Evolutionary conservation across 2,797 vertebrate species (phyloP).

Genomic region (Rallus crepitans): DNA sequence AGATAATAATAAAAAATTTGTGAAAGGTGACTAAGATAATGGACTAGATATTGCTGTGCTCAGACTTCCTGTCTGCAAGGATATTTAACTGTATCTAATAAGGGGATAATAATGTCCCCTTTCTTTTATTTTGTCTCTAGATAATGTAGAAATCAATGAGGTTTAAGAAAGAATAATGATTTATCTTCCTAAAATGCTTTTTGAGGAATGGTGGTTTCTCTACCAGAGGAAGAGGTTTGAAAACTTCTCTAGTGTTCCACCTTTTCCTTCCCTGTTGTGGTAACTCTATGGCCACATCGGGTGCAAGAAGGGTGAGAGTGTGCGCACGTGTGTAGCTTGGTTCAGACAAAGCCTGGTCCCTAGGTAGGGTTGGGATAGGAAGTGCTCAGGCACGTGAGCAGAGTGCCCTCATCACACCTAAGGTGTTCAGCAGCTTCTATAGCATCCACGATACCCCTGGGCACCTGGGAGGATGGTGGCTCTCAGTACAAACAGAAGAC

Average conservation of each 20-base stretch:
- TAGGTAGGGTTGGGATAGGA: not conserved
- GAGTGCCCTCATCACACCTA: not conserved
- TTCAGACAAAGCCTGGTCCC: not conserved
- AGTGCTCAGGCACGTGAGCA: not conserved
- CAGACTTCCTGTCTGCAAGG: constrained; percentile 60
- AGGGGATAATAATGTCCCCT: constrained; percentile 51
- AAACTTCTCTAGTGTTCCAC: not conserved
- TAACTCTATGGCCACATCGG: not conserved
- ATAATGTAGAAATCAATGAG: constrained; percentile 61
- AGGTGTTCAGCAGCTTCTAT: not conserved
- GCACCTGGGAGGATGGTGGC: not conserved
- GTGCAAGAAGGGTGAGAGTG: not conserved
- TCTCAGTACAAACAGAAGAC: not conserved
- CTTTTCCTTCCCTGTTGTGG: accelerated
- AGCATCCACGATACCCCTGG: accelerated
- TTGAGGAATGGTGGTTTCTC: not conserved
- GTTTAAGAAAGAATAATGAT: constrained; percentile 21
- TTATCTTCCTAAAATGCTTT: not conserved
- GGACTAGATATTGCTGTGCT: constrained; percentile 21
- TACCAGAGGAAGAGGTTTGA: not conserved
- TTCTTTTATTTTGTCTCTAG: constrained; percentile 52
- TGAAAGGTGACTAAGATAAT: constrained; percentile 41
- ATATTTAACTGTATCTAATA: constrained; percentile 30
- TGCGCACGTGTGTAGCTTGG: not conserved
- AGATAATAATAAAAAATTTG: not conserved